These are phyloP conservation scores for Melanotaenia parkinsoni DNA, from an alignment of 2,797 vertebrate species.

Conservation along the genomic window DNA sequence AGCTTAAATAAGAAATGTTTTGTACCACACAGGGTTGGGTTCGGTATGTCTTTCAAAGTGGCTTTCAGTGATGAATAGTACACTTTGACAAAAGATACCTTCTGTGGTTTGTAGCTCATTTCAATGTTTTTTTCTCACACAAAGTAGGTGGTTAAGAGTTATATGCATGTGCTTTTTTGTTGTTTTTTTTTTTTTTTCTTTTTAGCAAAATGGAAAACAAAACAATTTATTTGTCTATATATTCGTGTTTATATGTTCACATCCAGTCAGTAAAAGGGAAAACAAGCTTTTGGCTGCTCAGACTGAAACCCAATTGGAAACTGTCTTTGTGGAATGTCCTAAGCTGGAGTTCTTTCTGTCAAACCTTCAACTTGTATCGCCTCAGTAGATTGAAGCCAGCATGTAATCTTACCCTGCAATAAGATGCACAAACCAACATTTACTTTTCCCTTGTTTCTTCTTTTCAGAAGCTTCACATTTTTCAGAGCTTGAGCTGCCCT, in stretches of 20 bases:
- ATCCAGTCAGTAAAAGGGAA: conserved; percentile 47
- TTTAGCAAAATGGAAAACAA: not conserved
- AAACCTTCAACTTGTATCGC: conserved; percentile 25
- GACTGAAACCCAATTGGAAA: conserved; percentile 56
- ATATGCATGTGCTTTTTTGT: conserved; percentile 6
- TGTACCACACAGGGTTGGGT: conserved; percentile 25
- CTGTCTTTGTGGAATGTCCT: conserved; percentile 56
- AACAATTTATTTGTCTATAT: conserved; percentile 12
- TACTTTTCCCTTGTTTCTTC: conserved; percentile 27
- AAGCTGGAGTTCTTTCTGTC: conserved; percentile 26
- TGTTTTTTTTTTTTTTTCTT: not conserved
- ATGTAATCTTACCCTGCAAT: conserved; percentile 14
- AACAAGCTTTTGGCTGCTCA: conserved; percentile 26
- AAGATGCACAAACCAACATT: conserved; percentile 25
- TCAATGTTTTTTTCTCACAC: conserved; percentile 31
- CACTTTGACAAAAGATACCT: conserved; percentile 46
- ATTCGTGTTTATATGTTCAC: conserved; percentile 45
- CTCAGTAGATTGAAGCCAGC: conserved; percentile 22
- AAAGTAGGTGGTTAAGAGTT: conserved; percentile 30
- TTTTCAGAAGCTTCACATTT: conserved; percentile 79
- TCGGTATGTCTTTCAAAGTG: conserved; percentile 32
- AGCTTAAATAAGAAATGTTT: conserved; percentile 33
- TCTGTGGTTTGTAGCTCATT: conserved; percentile 56
- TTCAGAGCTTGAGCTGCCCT: conserved; percentile 81
- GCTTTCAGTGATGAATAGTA: conserved; percentile 44